Evolutionary conservation across 2,797 vertebrate species (phyloP).

Genomic region (Gymnoscopelus braueri): DNA sequence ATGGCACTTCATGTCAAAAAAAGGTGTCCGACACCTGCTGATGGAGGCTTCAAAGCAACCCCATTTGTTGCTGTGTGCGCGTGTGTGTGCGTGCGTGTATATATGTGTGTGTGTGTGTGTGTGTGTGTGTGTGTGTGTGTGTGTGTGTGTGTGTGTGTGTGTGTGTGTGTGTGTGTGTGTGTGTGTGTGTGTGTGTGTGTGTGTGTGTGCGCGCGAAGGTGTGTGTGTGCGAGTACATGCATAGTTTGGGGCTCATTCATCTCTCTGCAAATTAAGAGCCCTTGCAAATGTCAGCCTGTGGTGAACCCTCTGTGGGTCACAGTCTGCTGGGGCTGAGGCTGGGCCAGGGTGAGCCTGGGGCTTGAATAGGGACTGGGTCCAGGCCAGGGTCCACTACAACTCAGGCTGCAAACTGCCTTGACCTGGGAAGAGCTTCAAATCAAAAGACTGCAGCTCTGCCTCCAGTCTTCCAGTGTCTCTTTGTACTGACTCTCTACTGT

Average conservation of each 20-base stretch:
- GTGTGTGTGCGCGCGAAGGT: conserved; percentile 8
- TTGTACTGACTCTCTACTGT: background rate
- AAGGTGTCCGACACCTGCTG: too few species aligned
- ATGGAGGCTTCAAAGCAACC: conserved; percentile 8
- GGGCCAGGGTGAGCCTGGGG: conserved; percentile 31
- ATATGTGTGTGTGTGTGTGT: background rate
- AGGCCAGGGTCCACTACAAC: conserved; percentile 33
- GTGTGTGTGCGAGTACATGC: conserved; percentile 8
- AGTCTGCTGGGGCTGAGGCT: background rate
- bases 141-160: conserved; percentile 5
- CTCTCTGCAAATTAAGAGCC: conserved; percentile 70
- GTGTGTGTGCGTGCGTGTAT: too few species aligned
- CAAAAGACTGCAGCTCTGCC: too few species aligned
- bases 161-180: background rate
- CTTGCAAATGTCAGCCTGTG: conserved; percentile 70
- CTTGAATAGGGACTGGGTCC: conserved; percentile 48
- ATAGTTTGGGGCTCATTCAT: conserved; percentile 60
- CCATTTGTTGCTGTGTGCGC: conserved; percentile 34
- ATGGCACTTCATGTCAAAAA: too few species aligned
- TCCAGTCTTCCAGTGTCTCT: too few species aligned
- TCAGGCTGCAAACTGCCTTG: conserved; percentile 34
- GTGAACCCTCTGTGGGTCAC: conserved; percentile 56
- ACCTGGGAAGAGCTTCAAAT: conserved; percentile 9
- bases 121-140: too few species aligned
- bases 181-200: too few species aligned